These are phyloP conservation scores for Ispidina lecontei DNA, from an alignment of 2,797 vertebrate genomes.

Conservation along the genomic window DNA sequence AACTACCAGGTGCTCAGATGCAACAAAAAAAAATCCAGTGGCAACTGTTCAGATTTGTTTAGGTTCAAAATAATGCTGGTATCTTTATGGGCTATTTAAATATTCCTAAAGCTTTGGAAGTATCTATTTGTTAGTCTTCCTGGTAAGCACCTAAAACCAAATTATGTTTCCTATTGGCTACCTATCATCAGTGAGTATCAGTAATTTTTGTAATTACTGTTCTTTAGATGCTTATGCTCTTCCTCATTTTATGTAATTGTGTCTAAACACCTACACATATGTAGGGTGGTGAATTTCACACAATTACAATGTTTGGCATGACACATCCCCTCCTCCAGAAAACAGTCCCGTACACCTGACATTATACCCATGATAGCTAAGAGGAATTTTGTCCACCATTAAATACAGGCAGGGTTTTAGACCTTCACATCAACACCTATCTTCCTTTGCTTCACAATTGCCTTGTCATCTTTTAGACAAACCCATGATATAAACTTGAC, in stretches of 20 bases:
- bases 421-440: not conserved
- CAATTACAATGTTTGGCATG: not conserved
- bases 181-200: not conserved
- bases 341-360: not conserved
- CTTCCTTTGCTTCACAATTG: not conserved
- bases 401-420: not conserved
- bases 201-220: not conserved
- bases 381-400: not conserved
- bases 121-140: not conserved
- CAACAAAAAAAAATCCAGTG: not conserved
- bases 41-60: not conserved
- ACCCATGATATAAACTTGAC: not conserved
- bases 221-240: not conserved
- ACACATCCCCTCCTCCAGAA: not conserved
- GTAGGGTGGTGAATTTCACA: not conserved
- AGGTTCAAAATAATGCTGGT: not conserved
- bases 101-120: not conserved
- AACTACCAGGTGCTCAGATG: not conserved
- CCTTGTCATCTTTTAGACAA: not conserved
- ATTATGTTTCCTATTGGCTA: not conserved
- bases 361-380: not conserved
- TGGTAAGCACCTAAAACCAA: not conserved
- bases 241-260: not conserved
- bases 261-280: not conserved
- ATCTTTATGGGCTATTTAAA: not conserved